phyloP scores from a whole-genome alignment of 1,140 invertebrate genomes.

The Tribolium madens region DNA sequence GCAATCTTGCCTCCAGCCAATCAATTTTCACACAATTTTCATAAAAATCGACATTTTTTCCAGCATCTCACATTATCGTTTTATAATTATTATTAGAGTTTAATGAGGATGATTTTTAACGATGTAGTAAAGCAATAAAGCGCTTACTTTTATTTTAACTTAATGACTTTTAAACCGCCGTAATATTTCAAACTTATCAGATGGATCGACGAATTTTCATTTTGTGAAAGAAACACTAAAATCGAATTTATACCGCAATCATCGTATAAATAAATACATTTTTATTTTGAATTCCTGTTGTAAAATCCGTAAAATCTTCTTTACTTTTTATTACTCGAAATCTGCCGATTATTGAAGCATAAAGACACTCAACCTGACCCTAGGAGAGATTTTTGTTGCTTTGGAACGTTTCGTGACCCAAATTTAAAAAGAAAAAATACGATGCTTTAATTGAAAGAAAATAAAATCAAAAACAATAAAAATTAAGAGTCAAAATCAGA shows the following conservation, averaged over 20 bases:
- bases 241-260: conserved; percentile 11
- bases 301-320: not conserved
- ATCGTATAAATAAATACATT: not conserved
- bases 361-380: not conserved
- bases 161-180: conserved; percentile 14
- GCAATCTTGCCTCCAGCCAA: not conserved
- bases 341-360: not conserved
- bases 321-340: not conserved
- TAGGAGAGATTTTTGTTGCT: not conserved
- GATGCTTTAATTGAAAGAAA: too few species aligned
- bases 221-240: not conserved
- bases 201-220: not conserved
- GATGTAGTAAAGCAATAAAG: conserved; percentile 24
- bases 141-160: not conserved
- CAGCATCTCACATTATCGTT: not conserved
- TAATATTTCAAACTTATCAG: conserved; percentile 13
- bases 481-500: too few species aligned
- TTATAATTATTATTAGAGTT: conserved; percentile 27
- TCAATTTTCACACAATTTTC: not conserved
- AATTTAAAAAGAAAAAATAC: too few species aligned
- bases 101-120: conserved; percentile 24
- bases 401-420: too few species aligned
- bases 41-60: not conserved
- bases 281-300: not conserved
- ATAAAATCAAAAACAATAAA: too few species aligned